Evolutionary conservation across 2,888 invertebrate genomes (phyloP).

Genomic region (Brachycybe producta): DNA sequence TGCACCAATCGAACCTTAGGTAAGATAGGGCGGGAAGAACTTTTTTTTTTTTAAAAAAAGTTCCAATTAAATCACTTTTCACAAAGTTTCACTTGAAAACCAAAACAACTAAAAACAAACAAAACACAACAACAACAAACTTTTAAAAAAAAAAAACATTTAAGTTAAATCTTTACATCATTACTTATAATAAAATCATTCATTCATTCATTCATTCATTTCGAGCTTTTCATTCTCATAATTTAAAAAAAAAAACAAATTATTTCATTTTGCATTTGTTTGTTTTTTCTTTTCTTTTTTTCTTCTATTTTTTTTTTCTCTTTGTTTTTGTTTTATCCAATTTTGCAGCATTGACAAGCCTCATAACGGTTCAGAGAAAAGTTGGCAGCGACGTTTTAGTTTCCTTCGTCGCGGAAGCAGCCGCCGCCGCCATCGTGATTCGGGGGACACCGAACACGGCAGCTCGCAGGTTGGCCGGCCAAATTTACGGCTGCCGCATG

Average conservation of each 20-base stretch:
- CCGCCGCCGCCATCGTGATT: slow-evolving; percentile 24
- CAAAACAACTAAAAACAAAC: too few relatives aligned
- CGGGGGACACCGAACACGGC: slow-evolving; percentile 14
- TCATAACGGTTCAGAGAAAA: slow-evolving; percentile 25
- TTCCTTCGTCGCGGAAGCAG: slow-evolving; percentile 33
- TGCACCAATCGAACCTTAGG: slow-evolving; percentile 18
- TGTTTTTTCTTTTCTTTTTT: slow-evolving; percentile 8
- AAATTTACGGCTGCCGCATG: slow-evolving; percentile 10
- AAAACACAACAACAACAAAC: too few relatives aligned
- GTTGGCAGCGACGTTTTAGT: slow-evolving; percentile 32
- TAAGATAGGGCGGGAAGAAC: too few relatives aligned
- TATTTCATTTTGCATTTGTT: neutral
- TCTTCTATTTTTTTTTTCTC: neutral
- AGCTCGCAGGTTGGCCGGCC: slow-evolving; percentile 19
- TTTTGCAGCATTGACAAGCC: slow-evolving; percentile 29
- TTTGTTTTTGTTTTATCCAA: slow-evolving; percentile 2
- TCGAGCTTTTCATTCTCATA: neutral
- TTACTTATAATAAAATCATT: neutral
- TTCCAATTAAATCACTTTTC: too few relatives aligned
- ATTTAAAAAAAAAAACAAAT: neutral
- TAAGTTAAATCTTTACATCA: too few relatives aligned
- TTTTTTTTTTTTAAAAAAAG: too few relatives aligned
- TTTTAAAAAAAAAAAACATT: too few relatives aligned
- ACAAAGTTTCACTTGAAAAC: too few relatives aligned
- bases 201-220: neutral